Base-by-base conservation (phyloP, 2,888 invertebrate species). In the Julus scanicus region DNA sequence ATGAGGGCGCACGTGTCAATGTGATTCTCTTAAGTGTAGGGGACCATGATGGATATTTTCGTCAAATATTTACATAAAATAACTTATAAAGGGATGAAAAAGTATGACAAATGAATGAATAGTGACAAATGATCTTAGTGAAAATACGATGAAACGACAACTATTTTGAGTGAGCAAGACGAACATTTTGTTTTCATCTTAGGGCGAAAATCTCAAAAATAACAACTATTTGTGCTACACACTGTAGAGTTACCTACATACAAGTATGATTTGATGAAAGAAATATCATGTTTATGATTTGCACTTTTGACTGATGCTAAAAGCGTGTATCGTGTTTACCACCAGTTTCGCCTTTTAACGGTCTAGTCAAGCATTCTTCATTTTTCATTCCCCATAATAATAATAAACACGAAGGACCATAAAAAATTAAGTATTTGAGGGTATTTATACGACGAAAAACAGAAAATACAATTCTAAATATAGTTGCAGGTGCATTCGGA, bases 11-110 rank as follows among this genome's bases (percentile, higher is more conserved):
- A 80, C 80, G 80, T 80, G 80, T 37, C 37, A 29, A 1, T 37
- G 80, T 6, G 29, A 80, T 11, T 80, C 80, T 37, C 80, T 37
- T 80, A 29, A 9, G 80, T 80, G 20, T 63, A 37, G 11, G 80
- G 37, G 11, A 2, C 15, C 37, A 13, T 29, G 37, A n/a, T n/a
- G 80, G 80, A 80, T 80, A 29, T 80, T 8, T 15, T 80, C 11
- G 3, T 37, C 80, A 80, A 80, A 80, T 29, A 80, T 80, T 80
- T 80, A 80, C 80, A 80, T 80, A 37, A 80, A 80, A 80, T 80
- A 80, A 80, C 80, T 80, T 37, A 37, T 37, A 80, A 37, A 37
- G 80, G 80, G 80, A 80, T 80, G 80, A 80, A 29, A 80, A 80
- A 80, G 5, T 2, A 80, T 80, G 80, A 20, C 80, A 71, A 71